phyloP scores from a whole-genome alignment of 2,888 invertebrate species.

The Philhelius pedissequus region DNA sequence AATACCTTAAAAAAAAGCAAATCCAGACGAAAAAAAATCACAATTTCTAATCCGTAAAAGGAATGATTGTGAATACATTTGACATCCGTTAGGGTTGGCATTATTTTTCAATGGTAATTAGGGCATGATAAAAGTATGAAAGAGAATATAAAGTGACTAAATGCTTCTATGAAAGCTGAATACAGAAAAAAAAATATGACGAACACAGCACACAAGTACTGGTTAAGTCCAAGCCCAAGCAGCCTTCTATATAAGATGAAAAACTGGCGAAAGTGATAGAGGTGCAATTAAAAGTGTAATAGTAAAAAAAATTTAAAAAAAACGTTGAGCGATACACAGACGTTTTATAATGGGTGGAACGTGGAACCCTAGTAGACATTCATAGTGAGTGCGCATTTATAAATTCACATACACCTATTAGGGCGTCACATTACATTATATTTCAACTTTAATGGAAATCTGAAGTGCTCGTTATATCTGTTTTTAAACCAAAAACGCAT shows the following conservation, averaged over 20 bases:
- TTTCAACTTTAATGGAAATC: background rate
- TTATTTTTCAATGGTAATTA: slow-evolving; percentile 1
- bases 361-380: background rate
- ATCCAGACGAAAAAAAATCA: background rate
- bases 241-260: background rate
- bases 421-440: too few species aligned
- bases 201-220: background rate
- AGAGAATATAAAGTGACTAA: background rate
- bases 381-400: background rate
- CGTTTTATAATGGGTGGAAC: too few species aligned
- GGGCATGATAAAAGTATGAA: background rate
- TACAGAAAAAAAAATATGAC: background rate
- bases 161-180: background rate
- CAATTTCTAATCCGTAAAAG: background rate
- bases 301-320: background rate
- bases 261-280: slow-evolving; percentile 8
- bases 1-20: background rate
- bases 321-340: background rate
- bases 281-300: slow-evolving; percentile 28
- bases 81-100: background rate
- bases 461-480: background rate
- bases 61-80: background rate
- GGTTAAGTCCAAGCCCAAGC: background rate
- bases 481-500: background rate
- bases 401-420: background rate